phyloP scores from a whole-genome alignment of 2,888 invertebrate genomes.

The Amblyjoppa proteus region DNA sequence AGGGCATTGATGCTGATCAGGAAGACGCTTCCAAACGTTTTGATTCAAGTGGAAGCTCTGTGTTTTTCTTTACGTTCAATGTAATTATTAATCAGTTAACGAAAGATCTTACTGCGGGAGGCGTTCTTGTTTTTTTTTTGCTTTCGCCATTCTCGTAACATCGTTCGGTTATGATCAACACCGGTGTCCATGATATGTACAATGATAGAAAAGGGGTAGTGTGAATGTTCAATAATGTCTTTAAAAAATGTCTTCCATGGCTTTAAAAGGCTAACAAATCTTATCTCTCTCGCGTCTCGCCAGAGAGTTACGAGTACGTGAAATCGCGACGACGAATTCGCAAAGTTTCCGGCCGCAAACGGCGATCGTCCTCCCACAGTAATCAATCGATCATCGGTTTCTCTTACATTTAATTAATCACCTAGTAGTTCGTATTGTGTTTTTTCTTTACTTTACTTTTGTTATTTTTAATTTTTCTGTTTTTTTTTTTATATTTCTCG shows the following conservation, averaged over 20 bases:
- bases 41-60: slow-evolving; percentile 80
- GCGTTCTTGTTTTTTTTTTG: slow-evolving; percentile 30
- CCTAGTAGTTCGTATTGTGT: slow-evolving; percentile 74
- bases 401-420: slow-evolving; percentile 74
- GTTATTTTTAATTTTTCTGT: slow-evolving; percentile 26
- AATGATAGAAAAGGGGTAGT: slow-evolving; percentile 60
- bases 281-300: not conserved
- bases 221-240: slow-evolving; percentile 39
- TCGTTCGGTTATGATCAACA: slow-evolving; percentile 38
- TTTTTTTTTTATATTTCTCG: not conserved
- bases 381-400: slow-evolving; percentile 63
- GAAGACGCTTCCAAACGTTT: slow-evolving; percentile 82
- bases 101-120: slow-evolving; percentile 69
- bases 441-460: slow-evolving; percentile 21
- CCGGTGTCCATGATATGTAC: slow-evolving; percentile 65
- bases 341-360: slow-evolving; percentile 17
- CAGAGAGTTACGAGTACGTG: slow-evolving; percentile 1
- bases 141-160: slow-evolving; percentile 35
- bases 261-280: slow-evolving; percentile 27
- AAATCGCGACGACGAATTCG: slow-evolving; percentile 17
- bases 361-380: slow-evolving; percentile 67
- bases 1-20: slow-evolving; percentile 70
- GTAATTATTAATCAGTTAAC: slow-evolving; percentile 64
- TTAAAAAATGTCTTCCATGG: slow-evolving; percentile 40
- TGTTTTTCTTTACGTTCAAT: slow-evolving; percentile 71